Evolutionary conservation across 2,113 vertebrate species (phyloP).

Genomic region (Baryphthengus martii): DNA sequence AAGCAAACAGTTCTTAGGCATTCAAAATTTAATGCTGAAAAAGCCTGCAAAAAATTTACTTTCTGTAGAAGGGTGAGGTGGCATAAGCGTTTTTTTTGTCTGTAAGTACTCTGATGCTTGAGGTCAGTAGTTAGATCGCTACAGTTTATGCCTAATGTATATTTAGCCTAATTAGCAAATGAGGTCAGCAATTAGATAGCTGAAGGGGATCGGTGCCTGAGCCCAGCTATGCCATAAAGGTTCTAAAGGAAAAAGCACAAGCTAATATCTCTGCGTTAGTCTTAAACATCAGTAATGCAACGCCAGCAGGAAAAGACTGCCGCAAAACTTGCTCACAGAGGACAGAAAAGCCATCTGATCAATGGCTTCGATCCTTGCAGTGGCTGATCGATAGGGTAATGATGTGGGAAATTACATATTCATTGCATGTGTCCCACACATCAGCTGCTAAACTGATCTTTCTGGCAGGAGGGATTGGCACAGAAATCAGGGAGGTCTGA

Average conservation of each 20-base stretch:
- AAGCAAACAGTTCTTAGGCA: neutral
- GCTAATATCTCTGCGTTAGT: neutral
- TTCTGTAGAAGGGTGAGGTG: neutral
- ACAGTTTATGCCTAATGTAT: neutral
- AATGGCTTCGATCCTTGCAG: neutral
- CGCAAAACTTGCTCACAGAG: neutral
- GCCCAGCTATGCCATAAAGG: neutral
- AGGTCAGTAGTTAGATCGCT: neutral
- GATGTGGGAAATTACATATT: neutral
- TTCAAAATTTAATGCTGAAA: neutral
- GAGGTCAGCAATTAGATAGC: constrained; percentile 17
- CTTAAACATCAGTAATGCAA: neutral
- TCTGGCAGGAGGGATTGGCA: neutral
- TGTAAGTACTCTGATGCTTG: neutral
- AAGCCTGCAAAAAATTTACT: neutral
- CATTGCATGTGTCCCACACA: neutral
- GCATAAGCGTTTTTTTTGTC: neutral
- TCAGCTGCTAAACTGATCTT: neutral
- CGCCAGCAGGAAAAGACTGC: neutral
- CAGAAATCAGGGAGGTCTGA: neutral
- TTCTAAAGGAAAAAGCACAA: neutral
- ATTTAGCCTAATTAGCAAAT: constrained; percentile 43
- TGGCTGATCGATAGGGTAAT: neutral
- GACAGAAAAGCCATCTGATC: neutral
- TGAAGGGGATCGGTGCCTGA: neutral